phyloP scores from a whole-genome alignment of 2,888 invertebrate species.

The Nymphalis polychloros region DNA sequence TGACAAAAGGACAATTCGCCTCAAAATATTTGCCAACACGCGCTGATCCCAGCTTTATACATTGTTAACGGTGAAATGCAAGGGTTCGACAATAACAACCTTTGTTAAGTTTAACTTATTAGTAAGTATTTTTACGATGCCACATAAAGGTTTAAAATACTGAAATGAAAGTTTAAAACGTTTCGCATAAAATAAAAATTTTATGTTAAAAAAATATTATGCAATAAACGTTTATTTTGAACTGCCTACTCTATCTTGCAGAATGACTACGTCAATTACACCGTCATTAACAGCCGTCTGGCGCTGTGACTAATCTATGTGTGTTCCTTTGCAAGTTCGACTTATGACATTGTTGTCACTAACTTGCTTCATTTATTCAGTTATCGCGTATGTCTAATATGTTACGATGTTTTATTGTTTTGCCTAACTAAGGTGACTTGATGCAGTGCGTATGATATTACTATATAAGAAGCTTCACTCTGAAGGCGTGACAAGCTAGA shows the following conservation, averaged over 20 bases:
- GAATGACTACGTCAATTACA: not conserved
- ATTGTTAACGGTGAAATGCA: conserved; percentile 70
- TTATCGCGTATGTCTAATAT: no score
- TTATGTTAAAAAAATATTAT: conserved; percentile 4
- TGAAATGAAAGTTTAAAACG: conserved; percentile 25
- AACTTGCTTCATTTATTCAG: no score
- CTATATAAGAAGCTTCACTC: no score
- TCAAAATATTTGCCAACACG: conserved; percentile 66
- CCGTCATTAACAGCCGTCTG: not conserved
- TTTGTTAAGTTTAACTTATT: conserved; percentile 62
- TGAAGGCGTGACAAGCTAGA: no score
- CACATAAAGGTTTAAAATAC: conserved; percentile 51
- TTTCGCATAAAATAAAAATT: conserved; percentile 18
- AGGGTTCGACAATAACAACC: conserved; percentile 69
- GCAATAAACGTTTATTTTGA: not conserved
- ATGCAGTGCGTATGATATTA: no score
- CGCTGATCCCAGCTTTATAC: conserved; percentile 49
- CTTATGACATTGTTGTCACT: no score
- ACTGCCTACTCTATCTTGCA: not conserved
- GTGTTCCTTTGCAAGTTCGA: no score
- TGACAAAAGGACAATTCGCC: conserved; percentile 56
- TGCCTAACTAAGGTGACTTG: no score
- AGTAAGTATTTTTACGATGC: conserved; percentile 56
- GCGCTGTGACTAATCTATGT: not conserved
- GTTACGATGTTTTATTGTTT: no score